A percentile compares a stretch with the other conserved stretches of the same genome.
Evolutionary conservation across 1,140 invertebrate species (phyloP).

Genomic region (Pogonomyrmex californicus): DNA sequence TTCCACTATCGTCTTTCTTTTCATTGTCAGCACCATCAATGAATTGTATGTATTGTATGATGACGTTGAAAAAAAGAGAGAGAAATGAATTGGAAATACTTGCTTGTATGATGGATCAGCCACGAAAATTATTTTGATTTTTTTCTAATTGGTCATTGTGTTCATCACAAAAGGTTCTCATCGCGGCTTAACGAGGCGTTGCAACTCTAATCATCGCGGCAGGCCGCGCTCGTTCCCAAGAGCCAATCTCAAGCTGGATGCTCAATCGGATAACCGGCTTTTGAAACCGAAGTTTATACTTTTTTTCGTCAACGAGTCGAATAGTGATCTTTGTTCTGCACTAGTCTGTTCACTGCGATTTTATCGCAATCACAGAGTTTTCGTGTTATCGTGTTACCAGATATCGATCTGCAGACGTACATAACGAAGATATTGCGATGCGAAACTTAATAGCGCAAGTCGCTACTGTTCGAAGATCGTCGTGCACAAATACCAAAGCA

Average conservation of each 20-base stretch:
- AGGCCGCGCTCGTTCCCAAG: slow-evolving; percentile 65
- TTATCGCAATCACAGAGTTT: neutral
- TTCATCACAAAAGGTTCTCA: slow-evolving; percentile 47
- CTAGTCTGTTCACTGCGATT: neutral
- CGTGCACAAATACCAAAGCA: neutral
- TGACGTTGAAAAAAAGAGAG: neutral
- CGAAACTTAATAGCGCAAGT: neutral
- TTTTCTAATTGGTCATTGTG: neutral
- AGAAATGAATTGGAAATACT: slow-evolving; percentile 27
- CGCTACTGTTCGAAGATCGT: neutral
- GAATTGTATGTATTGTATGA: slow-evolving; percentile 6
- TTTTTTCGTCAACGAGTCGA: slow-evolving; percentile 66
- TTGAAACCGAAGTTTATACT: slow-evolving; percentile 70
- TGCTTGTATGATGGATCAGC: neutral
- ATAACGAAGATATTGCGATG: slow-evolving; percentile 69
- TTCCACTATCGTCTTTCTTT: too few relatives aligned
- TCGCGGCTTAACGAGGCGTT: slow-evolving; percentile 61
- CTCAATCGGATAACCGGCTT: slow-evolving; percentile 71
- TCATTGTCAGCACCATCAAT: too few relatives aligned
- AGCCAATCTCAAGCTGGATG: slow-evolving; percentile 66
- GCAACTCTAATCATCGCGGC: slow-evolving; percentile 64
- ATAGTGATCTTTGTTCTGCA: slow-evolving; percentile 59
- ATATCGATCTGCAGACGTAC: slow-evolving; percentile 57
- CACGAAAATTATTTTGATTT: slow-evolving; percentile 32
- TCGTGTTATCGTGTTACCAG: slow-evolving; percentile 50